A percentile compares a stretch with the other conserved stretches of the same genome.
phyloP scores from a whole-genome alignment of 1,140 invertebrate genomes.

The Cardiocondyla obscurior region DNA sequence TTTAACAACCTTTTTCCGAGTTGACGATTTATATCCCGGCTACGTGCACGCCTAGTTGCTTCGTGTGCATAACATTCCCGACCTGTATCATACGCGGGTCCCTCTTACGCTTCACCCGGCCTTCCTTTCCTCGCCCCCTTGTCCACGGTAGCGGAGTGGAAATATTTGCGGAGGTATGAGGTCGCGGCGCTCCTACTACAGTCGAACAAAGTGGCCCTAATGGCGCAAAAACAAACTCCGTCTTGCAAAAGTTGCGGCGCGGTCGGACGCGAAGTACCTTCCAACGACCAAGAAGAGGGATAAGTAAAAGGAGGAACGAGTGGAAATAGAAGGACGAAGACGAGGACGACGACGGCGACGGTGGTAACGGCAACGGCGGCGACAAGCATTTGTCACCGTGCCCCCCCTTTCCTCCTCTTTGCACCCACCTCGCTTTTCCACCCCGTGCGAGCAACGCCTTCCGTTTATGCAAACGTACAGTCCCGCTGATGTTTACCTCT shows the following conservation, averaged over 20 bases:
- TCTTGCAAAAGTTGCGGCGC: constrained; percentile 71
- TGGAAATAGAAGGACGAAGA: constrained; percentile 44
- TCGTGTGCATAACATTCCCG: constrained; percentile 32
- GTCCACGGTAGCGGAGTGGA: constrained; percentile 34
- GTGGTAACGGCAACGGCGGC: constrained; percentile 59
- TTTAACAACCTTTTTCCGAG: constrained; percentile 45
- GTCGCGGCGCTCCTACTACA: constrained; percentile 64
- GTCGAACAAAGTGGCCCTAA: constrained; percentile 78
- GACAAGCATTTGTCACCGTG: constrained; percentile 80
- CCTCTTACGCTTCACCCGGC: background rate
- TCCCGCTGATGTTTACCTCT: constrained; percentile 81
- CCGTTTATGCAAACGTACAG: constrained; percentile 82
- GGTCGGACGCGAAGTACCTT: constrained; percentile 56
- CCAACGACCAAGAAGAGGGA: constrained; percentile 53
- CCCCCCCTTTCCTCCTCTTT: background rate
- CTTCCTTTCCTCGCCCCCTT: too few species aligned
- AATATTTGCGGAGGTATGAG: constrained; percentile 67
- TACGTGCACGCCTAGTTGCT: background rate
- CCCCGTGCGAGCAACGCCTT: constrained; percentile 77
- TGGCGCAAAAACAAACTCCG: constrained; percentile 77
- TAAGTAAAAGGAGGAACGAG: constrained; percentile 57
- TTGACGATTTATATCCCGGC: constrained; percentile 39
- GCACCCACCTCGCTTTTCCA: too few species aligned
- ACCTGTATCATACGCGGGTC: background rate
- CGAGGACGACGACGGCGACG: constrained; percentile 43